Base-by-base conservation (phyloP, 2,888 invertebrate species). In the Nesidiocoris tenuis region DNA sequence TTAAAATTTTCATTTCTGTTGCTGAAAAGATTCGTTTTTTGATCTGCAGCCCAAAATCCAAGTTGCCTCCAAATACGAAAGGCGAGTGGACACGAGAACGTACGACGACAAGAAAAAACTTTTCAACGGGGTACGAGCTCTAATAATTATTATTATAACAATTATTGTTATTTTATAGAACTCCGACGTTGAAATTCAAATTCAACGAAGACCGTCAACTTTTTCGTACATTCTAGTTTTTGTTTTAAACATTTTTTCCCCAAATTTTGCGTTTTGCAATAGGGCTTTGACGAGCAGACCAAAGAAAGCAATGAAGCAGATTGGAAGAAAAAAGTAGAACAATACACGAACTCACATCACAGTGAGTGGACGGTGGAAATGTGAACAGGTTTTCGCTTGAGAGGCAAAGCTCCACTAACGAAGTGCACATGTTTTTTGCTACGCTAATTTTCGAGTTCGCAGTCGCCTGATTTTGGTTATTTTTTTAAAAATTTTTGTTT, bases 21-120 rank as follows among this genome's bases (percentile, higher is more conserved):
- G n/a, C n/a, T n/a, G n/a, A n/a, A n/a, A n/a, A n/a, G n/a, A n/a
- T n/a, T n/a, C n/a, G n/a, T n/a, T n/a, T n/a, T n/a, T n/a, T n/a
- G n/a, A n/a, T n/a, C n/a, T n/a, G n/a, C 85, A 95, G 94, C 96
- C 96, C 84, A 97, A 96, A 90, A 95, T 98, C 86, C 95, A 95
- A 89, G 95, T 96, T 84, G 96, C 96, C 85, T 96, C 96, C 87
- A 98, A 97, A 90, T 97, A 96, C 87, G 98, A 98, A 88, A 90
- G 97, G 86, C 94, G 96, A 86, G 94, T 96, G 81, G 97, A 98
- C 87, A 94, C 96, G 86, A 91, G 97, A 88, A 94, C 95, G 82
- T 96, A 96, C 84, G 94, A 92, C 82, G 95, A 96, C 87, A 96
- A 96, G 89, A 96, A 96, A 88, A 94, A 94, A 85, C 89, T 96